Evolutionary conservation across 2,888 invertebrate species (phyloP).

Genomic region (Pyralis farinalis): DNA sequence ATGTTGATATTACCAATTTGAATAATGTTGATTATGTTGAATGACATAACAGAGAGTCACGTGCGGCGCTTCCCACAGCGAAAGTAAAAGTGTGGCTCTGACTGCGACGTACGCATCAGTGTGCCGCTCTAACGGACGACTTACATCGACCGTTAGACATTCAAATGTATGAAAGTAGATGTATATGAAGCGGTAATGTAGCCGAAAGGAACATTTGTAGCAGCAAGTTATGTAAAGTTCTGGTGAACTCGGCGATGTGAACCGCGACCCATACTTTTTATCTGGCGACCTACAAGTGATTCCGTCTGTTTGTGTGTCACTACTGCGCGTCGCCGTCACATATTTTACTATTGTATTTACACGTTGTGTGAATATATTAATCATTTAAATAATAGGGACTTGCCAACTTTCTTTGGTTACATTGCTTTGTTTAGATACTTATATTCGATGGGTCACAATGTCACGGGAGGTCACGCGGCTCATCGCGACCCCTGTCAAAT

Average conservation of each 20-base stretch:
- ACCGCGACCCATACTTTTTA: background rate
- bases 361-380: background rate
- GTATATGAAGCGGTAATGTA: background rate
- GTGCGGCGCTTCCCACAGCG: slow-evolving; percentile 5
- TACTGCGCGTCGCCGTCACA: too few relatives aligned
- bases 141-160: background rate
- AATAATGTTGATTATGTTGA: slow-evolving; percentile 5
- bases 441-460: too few relatives aligned
- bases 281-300: background rate
- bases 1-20: slow-evolving; percentile 1
- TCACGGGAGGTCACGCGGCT: too few relatives aligned
- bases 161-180: background rate
- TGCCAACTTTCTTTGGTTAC: too few relatives aligned
- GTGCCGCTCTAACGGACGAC: background rate
- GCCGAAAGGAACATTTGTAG: background rate
- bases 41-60: slow-evolving; percentile 7
- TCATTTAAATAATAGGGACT: too few relatives aligned
- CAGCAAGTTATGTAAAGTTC: background rate
- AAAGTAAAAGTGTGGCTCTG: slow-evolving; percentile 10
- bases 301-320: background rate
- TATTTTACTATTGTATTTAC: too few relatives aligned
- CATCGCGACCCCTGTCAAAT: too few relatives aligned
- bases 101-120: background rate
- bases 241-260: background rate
- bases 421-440: too few relatives aligned